These are phyloP conservation scores for Pandemis heparana DNA, from an alignment of 2,888 invertebrate genomes.

Conservation along the genomic window DNA sequence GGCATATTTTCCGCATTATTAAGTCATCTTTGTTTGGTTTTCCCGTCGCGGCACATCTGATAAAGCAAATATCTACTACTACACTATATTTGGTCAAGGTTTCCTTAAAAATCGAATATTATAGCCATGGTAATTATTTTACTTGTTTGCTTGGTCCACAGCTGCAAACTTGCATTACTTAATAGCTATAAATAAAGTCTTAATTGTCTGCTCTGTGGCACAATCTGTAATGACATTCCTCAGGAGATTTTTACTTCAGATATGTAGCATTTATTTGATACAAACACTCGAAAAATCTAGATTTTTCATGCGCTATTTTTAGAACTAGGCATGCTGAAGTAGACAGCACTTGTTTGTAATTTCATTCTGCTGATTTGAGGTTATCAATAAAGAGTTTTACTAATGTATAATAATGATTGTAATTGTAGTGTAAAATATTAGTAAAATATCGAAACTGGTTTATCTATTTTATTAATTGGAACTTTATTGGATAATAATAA, in stretches of 20 bases:
- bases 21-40: conserved; percentile 30
- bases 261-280: not conserved
- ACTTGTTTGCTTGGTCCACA: not conserved
- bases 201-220: not conserved
- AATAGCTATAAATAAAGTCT: not conserved
- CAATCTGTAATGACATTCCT: not conserved
- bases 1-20: not conserved
- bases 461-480: no score
- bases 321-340: not conserved
- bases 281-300: not conserved
- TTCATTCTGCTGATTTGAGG: no score
- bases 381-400: no score
- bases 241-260: no score
- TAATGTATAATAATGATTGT: no score
- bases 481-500: no score
- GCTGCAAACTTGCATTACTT: not conserved
- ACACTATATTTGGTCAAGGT: conserved; percentile 9
- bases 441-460: no score
- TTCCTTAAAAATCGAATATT: not conserved
- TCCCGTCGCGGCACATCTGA: conserved; percentile 2
- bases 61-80: conserved; percentile 21
- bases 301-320: not conserved
- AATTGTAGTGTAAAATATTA: no score
- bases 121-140: not conserved
- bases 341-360: not conserved